These are phyloP conservation scores for Aricia artaxerxes DNA, from an alignment of 2,888 invertebrate genomes.

Conservation along the genomic window DNA sequence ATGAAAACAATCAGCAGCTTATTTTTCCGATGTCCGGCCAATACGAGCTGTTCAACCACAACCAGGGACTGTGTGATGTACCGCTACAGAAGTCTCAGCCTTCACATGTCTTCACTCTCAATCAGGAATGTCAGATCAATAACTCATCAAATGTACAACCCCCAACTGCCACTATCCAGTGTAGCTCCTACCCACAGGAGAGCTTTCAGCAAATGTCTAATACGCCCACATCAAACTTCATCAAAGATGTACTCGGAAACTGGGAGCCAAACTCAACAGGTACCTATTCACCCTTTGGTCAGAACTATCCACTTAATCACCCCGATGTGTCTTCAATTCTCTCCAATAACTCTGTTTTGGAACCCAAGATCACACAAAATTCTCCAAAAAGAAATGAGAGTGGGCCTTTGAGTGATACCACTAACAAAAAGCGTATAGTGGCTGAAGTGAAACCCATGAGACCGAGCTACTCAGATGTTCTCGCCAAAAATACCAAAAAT, in stretches of 20 bases:
- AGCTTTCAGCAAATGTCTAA: conserved; percentile 54
- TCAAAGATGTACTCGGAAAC: conserved; percentile 86
- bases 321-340: conserved; percentile 65
- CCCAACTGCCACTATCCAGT: conserved; percentile 50
- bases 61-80: conserved; percentile 62
- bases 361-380: conserved; percentile 53
- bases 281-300: conserved; percentile 87
- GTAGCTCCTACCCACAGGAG: conserved; percentile 53
- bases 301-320: conserved; percentile 77
- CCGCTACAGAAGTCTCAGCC: conserved; percentile 61
- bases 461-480: conserved; percentile 91
- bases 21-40: conserved; percentile 72
- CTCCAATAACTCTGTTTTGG: conserved; percentile 54
- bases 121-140: conserved; percentile 64
- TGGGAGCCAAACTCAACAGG: conserved; percentile 87
- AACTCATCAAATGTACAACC: conserved; percentile 55
- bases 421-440: conserved; percentile 85
- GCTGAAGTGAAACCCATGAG: conserved; percentile 94
- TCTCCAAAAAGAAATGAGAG: conserved; percentile 72
- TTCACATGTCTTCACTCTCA: conserved; percentile 61
- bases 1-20: conserved; percentile 72
- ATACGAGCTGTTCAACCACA: conserved; percentile 72
- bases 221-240: conserved; percentile 75
- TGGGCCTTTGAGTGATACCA: conserved; percentile 75
- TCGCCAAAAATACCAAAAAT: conserved; percentile 84